A percentile compares a stretch with the other conserved stretches of the same genome.
Conservation (phyloP, 2,797 vertebrate species). For the Diceros bicornis region DNA sequence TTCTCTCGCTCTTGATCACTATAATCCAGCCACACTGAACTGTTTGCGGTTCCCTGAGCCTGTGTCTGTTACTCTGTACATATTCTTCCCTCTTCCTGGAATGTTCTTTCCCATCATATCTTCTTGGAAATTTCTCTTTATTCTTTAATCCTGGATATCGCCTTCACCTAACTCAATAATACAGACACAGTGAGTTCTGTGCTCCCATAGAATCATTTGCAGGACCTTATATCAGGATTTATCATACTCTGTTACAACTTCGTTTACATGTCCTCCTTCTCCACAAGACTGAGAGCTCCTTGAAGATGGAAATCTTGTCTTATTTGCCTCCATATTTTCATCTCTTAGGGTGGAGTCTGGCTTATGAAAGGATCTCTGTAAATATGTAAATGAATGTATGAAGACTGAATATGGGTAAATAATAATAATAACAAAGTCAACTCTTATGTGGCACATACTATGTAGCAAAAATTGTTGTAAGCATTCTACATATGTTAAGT, state of each 20-base stretch:
- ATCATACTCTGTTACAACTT: background rate
- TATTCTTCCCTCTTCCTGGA: background rate
- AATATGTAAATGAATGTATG: background rate
- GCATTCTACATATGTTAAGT: background rate
- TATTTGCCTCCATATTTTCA: background rate
- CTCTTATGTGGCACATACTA: background rate
- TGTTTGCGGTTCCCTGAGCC: background rate
- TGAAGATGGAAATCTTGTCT: background rate
- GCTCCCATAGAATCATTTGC: background rate
- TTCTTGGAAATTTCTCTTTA: background rate
- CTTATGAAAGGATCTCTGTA: background rate
- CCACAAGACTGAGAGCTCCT: background rate
- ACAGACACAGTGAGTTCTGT: background rate
- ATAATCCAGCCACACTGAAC: background rate
- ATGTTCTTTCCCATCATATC: background rate
- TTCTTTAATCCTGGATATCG: background rate
- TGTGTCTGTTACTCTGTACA: background rate
- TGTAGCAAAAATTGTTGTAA: background rate
- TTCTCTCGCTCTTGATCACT: background rate
- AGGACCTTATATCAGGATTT: background rate
- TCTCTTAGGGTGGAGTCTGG: background rate
- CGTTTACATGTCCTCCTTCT: background rate
- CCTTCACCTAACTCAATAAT: background rate
- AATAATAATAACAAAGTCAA: background rate
- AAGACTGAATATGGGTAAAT: background rate